phyloP scores from a whole-genome alignment of 2,888 invertebrate genomes.

The Cactoblastis cactorum region DNA sequence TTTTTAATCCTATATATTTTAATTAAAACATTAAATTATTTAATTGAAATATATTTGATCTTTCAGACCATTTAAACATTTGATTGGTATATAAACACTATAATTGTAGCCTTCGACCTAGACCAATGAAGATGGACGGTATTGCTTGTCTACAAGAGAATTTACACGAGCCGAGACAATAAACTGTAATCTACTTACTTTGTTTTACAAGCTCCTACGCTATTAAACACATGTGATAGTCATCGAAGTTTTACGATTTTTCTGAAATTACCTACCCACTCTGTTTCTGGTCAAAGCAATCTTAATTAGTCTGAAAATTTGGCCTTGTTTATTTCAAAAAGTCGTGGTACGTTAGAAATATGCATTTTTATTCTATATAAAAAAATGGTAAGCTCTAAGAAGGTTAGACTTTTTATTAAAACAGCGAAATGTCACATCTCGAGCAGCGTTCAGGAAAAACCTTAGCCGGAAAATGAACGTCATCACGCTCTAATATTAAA shows the following conservation, averaged over 20 bases:
- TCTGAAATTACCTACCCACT: neutral
- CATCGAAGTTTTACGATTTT: neutral
- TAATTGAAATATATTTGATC: neutral
- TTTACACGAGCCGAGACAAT: conserved; percentile 4
- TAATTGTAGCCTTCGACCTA: conserved; percentile 4
- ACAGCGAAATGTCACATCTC: neutral
- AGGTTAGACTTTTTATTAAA: neutral
- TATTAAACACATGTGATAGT: conserved; percentile 3
- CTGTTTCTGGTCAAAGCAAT: neutral
- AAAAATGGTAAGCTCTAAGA: neutral
- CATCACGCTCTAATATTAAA: conserved; percentile 20
- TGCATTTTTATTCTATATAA: neutral
- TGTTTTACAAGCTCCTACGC: conserved; percentile 7
- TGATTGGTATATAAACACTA: conserved; percentile 7
- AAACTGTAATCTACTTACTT: neutral
- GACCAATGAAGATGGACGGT: conserved; percentile 8
- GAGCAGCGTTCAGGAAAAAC: neutral
- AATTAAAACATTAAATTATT: neutral
- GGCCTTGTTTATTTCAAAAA: neutral
- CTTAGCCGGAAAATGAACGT: conserved; percentile 13
- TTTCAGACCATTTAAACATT: neutral
- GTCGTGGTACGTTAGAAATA: neutral
- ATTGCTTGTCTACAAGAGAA: neutral
- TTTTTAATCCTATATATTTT: too few relatives aligned
- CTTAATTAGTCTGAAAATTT: neutral